A percentile compares a stretch with the other conserved stretches of the same genome.
These are phyloP conservation scores for Crotophaga sulcirostris DNA, from an alignment of 2,113 vertebrate species.

Conservation along the genomic window DNA sequence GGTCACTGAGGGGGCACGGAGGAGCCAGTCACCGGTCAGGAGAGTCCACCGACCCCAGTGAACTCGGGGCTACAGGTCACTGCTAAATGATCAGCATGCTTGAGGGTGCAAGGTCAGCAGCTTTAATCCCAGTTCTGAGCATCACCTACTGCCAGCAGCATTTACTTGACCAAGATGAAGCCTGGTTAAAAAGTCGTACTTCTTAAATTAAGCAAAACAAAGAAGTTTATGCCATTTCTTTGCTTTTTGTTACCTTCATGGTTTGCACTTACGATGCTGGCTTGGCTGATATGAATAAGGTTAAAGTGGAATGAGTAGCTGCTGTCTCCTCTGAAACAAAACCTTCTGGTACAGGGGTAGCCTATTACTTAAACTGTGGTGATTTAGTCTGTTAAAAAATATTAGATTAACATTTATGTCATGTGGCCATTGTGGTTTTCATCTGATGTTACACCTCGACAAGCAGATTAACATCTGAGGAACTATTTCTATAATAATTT, in stretches of 20 bases:
- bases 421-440: neutral
- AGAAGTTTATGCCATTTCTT: neutral
- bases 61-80: neutral
- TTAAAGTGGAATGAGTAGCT: neutral
- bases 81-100: neutral
- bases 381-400: neutral
- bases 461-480: neutral
- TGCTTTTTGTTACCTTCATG: neutral
- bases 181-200: neutral
- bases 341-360: neutral
- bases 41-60: fast-evolving
- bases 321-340: neutral
- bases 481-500: neutral
- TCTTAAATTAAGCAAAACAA: neutral
- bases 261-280: neutral
- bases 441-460: fast-evolving
- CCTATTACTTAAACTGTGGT: neutral
- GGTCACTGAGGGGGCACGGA: neutral
- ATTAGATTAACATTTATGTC: neutral
- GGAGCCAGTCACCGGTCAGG: neutral
- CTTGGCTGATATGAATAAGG: neutral
- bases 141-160: neutral
- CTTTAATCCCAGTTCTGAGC: neutral
- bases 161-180: neutral
- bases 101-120: neutral